These are phyloP conservation scores for Margarornis squamiger DNA, from an alignment of 2,797 vertebrate genomes.

Conservation along the genomic window DNA sequence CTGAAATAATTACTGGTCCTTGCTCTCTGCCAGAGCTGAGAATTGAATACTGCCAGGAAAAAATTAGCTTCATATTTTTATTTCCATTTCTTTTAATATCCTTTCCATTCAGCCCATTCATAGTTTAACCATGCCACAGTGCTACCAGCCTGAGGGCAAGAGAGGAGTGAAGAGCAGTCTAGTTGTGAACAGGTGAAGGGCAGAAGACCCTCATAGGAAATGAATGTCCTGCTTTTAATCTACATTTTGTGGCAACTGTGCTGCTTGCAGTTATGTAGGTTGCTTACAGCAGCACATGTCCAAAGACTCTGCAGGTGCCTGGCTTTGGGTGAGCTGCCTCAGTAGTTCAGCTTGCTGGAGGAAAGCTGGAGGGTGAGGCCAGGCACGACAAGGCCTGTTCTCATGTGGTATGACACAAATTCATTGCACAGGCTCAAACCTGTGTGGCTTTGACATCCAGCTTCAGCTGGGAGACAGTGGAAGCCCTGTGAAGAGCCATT, in stretches of 20 bases:
- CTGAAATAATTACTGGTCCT: not conserved
- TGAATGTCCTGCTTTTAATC: not conserved
- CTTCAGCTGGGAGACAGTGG: not conserved
- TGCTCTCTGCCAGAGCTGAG: not conserved
- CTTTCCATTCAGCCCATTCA: not conserved
- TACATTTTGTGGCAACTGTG: not conserved
- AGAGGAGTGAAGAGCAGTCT: not conserved
- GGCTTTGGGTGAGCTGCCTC: not conserved
- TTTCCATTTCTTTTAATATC: not conserved
- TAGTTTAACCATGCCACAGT: fast-evolving
- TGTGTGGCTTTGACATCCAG: not conserved
- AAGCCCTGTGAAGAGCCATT: not conserved
- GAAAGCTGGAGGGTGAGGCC: slow-evolving; percentile 10
- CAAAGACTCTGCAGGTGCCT: not conserved
- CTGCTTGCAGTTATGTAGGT: not conserved
- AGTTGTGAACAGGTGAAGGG: not conserved
- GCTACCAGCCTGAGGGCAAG: not conserved
- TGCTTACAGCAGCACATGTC: not conserved
- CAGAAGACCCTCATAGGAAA: not conserved
- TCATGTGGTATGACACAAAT: not conserved
- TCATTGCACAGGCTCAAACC: slow-evolving; percentile 18
- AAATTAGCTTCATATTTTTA: not conserved
- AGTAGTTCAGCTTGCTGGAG: not conserved
- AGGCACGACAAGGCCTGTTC: slow-evolving; percentile 11
- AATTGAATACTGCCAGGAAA: not conserved